A percentile compares a stretch with the other conserved stretches of the same genome.
Evolutionary conservation across 2,113 vertebrate species (phyloP).

Genomic region (Lathamus discolor): DNA sequence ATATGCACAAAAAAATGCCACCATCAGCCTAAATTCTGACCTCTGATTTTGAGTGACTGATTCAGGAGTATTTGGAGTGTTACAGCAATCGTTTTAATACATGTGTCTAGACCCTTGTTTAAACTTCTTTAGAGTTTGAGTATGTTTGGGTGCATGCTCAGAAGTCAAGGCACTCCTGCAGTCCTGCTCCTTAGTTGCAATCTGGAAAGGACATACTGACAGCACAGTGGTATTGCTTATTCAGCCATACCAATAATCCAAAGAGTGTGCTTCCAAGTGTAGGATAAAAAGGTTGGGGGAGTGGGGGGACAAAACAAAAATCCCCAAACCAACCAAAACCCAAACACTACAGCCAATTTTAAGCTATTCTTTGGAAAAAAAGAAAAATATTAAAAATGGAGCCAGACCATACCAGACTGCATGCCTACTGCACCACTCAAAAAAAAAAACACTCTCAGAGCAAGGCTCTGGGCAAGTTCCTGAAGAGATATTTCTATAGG

Average conservation of each 20-base stretch:
- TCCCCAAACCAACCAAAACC: background rate
- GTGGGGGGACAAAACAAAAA: background rate
- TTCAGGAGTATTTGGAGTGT: background rate
- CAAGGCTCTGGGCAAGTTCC: background rate
- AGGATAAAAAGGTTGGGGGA: background rate
- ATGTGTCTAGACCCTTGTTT: background rate
- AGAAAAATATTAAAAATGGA: background rate
- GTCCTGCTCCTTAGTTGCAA: background rate
- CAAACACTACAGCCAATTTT: background rate
- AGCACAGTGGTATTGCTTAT: background rate
- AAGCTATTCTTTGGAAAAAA: background rate
- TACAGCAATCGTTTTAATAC: background rate
- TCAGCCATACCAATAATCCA: background rate
- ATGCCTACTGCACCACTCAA: background rate
- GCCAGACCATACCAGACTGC: background rate
- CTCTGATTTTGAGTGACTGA: background rate
- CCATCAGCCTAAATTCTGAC: background rate
- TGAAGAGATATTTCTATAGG: background rate
- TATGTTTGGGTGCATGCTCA: background rate
- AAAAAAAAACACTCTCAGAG: background rate
- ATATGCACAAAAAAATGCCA: background rate
- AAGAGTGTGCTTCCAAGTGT: background rate
- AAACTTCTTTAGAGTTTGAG: fast-evolving
- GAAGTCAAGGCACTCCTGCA: background rate
- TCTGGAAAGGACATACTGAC: background rate